Percentiles rank a stretch among this genome's conserved stretches.
These are phyloP conservation scores for Tuta absoluta DNA, from an alignment of 2,888 invertebrate genomes.

Conservation along the genomic window DNA sequence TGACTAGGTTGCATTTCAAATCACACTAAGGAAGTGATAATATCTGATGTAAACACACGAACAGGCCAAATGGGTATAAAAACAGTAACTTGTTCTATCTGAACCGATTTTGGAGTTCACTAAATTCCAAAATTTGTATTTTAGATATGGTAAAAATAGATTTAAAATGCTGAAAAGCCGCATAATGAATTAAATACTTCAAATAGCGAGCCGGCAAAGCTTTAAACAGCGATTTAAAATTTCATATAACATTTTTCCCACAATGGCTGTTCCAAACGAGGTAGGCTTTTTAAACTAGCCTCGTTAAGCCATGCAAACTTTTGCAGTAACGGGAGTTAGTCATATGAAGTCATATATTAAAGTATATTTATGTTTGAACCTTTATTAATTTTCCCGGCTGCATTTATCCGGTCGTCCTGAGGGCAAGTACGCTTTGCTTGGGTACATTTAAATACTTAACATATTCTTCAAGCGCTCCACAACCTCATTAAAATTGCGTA, in stretches of 20 bases:
- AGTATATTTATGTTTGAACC: slow-evolving; percentile 20
- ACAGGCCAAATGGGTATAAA: not conserved
- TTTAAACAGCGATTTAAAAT: slow-evolving; percentile 9
- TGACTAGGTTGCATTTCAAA: slow-evolving; percentile 27
- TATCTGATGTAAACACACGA: slow-evolving; percentile 7
- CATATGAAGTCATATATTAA: slow-evolving; percentile 26
- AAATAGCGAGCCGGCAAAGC: slow-evolving; percentile 8
- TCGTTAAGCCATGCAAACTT: slow-evolving; percentile 32
- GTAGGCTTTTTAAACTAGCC: slow-evolving; percentile 32
- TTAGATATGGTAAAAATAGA: not conserved
- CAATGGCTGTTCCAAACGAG: slow-evolving; percentile 10
- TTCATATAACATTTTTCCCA: not conserved
- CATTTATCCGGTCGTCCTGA: not conserved
- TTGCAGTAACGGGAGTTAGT: not conserved
- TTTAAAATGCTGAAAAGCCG: not conserved
- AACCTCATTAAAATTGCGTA: slow-evolving; percentile 11
- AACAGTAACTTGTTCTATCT: not conserved
- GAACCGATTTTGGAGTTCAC: not conserved
- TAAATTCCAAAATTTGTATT: not conserved
- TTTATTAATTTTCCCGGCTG: not conserved
- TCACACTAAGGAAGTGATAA: slow-evolving; percentile 18
- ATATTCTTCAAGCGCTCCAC: not conserved
- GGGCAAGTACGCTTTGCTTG: not conserved
- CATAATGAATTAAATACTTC: slow-evolving; percentile 7
- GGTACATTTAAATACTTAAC: not conserved